Percentiles rank a stretch among this genome's conserved stretches.
Evolutionary conservation across 2,888 invertebrate genomes (phyloP).

Genomic region (Neoaliturus tenellus): DNA sequence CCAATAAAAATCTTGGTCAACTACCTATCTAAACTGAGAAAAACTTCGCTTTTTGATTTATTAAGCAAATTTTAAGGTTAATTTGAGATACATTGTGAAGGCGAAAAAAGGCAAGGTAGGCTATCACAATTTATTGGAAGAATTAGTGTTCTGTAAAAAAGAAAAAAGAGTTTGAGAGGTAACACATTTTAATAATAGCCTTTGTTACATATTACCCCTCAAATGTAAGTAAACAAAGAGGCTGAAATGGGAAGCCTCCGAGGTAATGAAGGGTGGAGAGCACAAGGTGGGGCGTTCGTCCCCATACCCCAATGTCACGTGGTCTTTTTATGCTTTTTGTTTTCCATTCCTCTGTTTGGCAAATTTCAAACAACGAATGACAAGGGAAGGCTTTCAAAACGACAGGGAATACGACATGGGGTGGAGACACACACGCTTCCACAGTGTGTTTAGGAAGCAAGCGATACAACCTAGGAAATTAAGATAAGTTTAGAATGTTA

Average conservation of each 20-base stretch:
- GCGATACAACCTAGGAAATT: neutral
- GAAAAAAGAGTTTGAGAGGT: too few species aligned
- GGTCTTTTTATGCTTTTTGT: conserved; percentile 34
- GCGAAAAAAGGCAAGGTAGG: too few species aligned
- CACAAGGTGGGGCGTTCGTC: neutral
- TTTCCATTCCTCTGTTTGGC: conserved; percentile 33
- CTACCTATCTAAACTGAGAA: too few species aligned
- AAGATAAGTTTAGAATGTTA: too few species aligned
- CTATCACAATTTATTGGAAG: too few species aligned
- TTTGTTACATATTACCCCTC: neutral
- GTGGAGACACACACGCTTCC: neutral
- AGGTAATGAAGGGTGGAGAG: conserved; percentile 3
- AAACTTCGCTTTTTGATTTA: too few species aligned
- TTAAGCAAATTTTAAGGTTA: too few species aligned
- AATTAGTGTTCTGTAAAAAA: too few species aligned
- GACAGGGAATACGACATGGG: neutral
- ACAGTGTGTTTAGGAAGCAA: neutral
- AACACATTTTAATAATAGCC: neutral
- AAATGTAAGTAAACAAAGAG: neutral
- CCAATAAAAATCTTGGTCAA: too few species aligned
- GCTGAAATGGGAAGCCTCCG: neutral
- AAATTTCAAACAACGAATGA: conserved; percentile 36
- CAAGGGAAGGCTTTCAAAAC: conserved; percentile 38
- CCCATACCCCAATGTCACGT: neutral
- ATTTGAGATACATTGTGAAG: too few species aligned